Evolutionary conservation across 1,140 invertebrate genomes (phyloP).

Genomic region (Micrasema longulum): DNA sequence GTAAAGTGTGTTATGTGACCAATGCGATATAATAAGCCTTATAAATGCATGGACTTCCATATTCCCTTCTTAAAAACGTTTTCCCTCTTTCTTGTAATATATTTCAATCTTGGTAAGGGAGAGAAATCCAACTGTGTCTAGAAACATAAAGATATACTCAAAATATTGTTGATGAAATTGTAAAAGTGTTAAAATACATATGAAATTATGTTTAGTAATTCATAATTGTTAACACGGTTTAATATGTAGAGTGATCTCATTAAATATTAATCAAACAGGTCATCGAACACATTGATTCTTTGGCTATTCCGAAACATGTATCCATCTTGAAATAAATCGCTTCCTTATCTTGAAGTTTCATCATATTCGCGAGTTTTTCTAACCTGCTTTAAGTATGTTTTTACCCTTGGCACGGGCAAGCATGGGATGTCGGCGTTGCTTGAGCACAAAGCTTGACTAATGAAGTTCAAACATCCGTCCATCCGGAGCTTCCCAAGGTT

Average conservation of each 20-base stretch:
- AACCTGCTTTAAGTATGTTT: not conserved
- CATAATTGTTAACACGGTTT: too few relatives aligned
- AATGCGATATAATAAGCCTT: too few relatives aligned
- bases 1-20: too few relatives aligned
- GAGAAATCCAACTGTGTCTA: too few relatives aligned
- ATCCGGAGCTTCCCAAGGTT: conserved; percentile 39
- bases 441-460: conserved; percentile 47
- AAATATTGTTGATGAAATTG: too few relatives aligned
- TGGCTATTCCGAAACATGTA: not conserved
- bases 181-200: too few relatives aligned
- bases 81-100: too few relatives aligned
- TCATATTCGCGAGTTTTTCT: not conserved
- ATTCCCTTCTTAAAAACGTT: too few relatives aligned
- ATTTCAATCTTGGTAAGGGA: too few relatives aligned
- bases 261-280: not conserved
- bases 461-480: conserved; percentile 52
- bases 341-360: not conserved
- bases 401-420: conserved; percentile 5
- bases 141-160: too few relatives aligned
- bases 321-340: not conserved
- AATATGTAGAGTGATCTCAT: not conserved
- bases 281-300: not conserved
- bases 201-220: too few relatives aligned
- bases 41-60: too few relatives aligned
- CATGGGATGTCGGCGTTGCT: conserved; percentile 40